These are phyloP conservation scores for Triplophysa siluroides DNA, from an alignment of 2,113 vertebrate genomes.

Conservation along the genomic window DNA sequence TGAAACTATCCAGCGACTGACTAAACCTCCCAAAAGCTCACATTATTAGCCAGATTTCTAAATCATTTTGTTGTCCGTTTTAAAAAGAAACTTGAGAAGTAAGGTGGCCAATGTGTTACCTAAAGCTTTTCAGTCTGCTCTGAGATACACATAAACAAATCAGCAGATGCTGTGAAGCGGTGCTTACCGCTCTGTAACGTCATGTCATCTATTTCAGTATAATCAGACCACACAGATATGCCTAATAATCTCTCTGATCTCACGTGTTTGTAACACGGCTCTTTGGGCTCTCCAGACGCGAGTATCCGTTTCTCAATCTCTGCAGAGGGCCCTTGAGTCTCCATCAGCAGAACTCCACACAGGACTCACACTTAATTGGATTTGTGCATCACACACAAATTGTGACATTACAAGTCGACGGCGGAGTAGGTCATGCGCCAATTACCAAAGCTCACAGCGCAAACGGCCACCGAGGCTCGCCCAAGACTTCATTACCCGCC, in stretches of 20 bases:
- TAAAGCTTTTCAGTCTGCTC: conserved; percentile 40
- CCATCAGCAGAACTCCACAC: conserved; percentile 30
- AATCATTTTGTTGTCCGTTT: too few relatives aligned
- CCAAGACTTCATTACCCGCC: conserved; percentile 45
- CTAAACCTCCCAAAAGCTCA: too few relatives aligned
- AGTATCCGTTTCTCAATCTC: conserved; percentile 29
- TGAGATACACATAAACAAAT: not conserved
- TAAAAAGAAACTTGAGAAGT: not conserved
- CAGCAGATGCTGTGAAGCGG: too few relatives aligned
- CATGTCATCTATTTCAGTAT: conserved; percentile 63
- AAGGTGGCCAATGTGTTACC: too few relatives aligned
- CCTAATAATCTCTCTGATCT: conserved; percentile 69
- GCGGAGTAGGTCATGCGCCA: conserved; percentile 54
- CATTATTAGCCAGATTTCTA: too few relatives aligned
- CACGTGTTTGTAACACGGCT: conserved; percentile 60
- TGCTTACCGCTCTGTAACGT: conserved; percentile 14
- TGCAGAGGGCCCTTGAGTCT: conserved; percentile 54
- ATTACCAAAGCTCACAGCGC: conserved; percentile 49
- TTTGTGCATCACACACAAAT: conserved; percentile 55
- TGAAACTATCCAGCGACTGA: too few relatives aligned
- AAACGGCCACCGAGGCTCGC: conserved; percentile 21
- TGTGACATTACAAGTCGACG: conserved; percentile 48
- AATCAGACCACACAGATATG: conserved; percentile 61
- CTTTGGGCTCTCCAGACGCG: not conserved
- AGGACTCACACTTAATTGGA: conserved; percentile 53